A percentile compares a stretch with the other conserved stretches of the same genome.
Conservation (phyloP, 2,888 invertebrate genomes). For the Cepaea hortensis region DNA sequence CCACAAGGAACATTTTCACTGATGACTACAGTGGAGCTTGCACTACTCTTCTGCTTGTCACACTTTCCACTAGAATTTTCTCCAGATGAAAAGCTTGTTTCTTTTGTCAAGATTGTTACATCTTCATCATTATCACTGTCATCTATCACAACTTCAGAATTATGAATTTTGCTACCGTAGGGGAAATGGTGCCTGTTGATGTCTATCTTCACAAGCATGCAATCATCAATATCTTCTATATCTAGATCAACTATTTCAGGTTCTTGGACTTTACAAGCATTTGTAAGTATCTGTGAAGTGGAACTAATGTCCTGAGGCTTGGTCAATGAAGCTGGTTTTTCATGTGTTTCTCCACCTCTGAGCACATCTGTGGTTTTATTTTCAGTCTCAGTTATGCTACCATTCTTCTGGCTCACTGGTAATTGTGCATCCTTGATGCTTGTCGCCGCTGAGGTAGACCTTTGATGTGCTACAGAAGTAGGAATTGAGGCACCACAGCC, state of each 20-base stretch:
- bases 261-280: neutral
- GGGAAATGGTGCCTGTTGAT: neutral
- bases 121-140: slow-evolving; percentile 33
- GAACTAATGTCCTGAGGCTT: neutral
- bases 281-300: neutral
- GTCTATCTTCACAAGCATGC: slow-evolving; percentile 37
- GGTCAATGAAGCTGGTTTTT: neutral
- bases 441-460: no score
- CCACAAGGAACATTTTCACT: neutral
- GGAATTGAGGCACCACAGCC: no score
- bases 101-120: neutral
- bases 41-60: neutral
- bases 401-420: no score
- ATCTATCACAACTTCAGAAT: slow-evolving; percentile 21
- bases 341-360: neutral
- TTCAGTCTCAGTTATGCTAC: no score
- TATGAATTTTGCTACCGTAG: slow-evolving; percentile 19
- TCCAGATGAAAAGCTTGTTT: neutral
- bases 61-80: neutral
- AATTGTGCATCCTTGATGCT: no score
- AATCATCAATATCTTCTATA: slow-evolving; percentile 41
- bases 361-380: neutral
- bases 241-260: slow-evolving; percentile 19
- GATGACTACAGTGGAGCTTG: neutral
- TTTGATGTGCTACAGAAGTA: no score